A percentile compares a stretch with the other conserved stretches of the same genome.
phyloP scores from a whole-genome alignment of 2,888 invertebrate genomes.

The Eilema caniola region DNA sequence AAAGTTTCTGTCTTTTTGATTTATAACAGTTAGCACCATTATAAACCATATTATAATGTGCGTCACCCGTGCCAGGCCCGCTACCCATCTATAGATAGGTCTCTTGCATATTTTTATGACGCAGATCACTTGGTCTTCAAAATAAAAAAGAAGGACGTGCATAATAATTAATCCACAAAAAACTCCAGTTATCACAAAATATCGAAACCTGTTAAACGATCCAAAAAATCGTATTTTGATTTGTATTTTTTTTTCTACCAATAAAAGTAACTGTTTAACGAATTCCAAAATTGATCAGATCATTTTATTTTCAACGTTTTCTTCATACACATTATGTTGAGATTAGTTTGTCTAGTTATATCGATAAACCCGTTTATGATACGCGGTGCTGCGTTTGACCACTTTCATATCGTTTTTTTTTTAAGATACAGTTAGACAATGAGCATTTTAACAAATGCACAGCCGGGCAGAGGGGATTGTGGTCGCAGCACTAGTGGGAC shows the following conservation, averaged over 20 bases:
- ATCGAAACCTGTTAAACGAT: slow-evolving; percentile 3
- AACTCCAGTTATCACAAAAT: neutral
- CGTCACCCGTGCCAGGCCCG: too few species aligned
- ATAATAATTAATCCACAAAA: neutral
- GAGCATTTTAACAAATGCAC: neutral
- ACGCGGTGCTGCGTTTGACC: slow-evolving; percentile 13
- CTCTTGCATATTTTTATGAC: neutral
- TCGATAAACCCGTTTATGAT: slow-evolving; percentile 36
- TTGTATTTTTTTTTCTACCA: neutral
- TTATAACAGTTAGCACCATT: too few species aligned
- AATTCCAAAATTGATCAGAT: neutral
- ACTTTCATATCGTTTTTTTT: slow-evolving; percentile 40
- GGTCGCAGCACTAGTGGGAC: too few species aligned
- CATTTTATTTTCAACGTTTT: slow-evolving; percentile 21
- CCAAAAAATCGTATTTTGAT: neutral
- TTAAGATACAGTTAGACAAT: slow-evolving; percentile 35
- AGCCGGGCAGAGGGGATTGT: too few species aligned
- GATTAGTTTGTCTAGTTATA: slow-evolving; percentile 19
- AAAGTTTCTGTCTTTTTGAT: too few species aligned
- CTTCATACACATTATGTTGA: neutral
- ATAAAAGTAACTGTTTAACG: slow-evolving; percentile 8
- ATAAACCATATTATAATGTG: too few species aligned
- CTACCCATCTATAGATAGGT: too few species aligned
- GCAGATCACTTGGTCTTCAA: neutral
- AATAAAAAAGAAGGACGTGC: too few species aligned